Base-by-base conservation (phyloP, 2,113 vertebrate genomes). In the Eulemur macaco region DNA sequence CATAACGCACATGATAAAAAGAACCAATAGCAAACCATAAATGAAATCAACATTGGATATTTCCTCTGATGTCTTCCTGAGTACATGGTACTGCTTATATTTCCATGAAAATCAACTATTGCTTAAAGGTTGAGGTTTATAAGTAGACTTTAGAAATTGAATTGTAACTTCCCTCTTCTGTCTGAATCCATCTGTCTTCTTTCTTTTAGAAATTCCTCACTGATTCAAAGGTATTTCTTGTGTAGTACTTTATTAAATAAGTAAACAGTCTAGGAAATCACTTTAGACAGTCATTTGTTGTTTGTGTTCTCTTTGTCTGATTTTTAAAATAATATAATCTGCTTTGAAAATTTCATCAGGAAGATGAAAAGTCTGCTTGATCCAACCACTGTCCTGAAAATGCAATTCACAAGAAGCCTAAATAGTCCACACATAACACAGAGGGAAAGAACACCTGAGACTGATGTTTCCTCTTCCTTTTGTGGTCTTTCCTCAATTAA, bases 301-400 rank as follows among this genome's bases (percentile, higher is more conserved):
- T 60, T 86, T 93, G 39, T 17, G 2, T 42, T 52, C 94, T 37
- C 39, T 96, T 74, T 34, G 10, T 63, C 47, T 95, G 34, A 14
- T 60, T 96, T 94, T 58, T 77, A 78, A 92, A 89, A 69, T 87
- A 63, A 87, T 27, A 47, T 20, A 58, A 81, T 93, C 37, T 66
- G 39, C 34, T 84, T 91, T 77, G 47, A 78, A 94, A 81, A 85
- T 45, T 84, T 69, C 37, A 45, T 64, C 50, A 47, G n/a, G 31
- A 87, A 56, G 12, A 81, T 27, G 60, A 95, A 94, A 95, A 71
- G 39, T 83, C 77, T 42, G 39, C 58, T 58, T 86, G 58, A 56
- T 47, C 37, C 56, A 56, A 78, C 10, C 31, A 50, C 42, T 27
- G 18, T 83, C 25, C 45, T 74, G 23, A 93, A 89, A 80, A 92